A percentile compares a stretch with the other conserved stretches of the same genome.
Conservation (phyloP, 2,113 vertebrate species). For the Loxodonta africana region DNA sequence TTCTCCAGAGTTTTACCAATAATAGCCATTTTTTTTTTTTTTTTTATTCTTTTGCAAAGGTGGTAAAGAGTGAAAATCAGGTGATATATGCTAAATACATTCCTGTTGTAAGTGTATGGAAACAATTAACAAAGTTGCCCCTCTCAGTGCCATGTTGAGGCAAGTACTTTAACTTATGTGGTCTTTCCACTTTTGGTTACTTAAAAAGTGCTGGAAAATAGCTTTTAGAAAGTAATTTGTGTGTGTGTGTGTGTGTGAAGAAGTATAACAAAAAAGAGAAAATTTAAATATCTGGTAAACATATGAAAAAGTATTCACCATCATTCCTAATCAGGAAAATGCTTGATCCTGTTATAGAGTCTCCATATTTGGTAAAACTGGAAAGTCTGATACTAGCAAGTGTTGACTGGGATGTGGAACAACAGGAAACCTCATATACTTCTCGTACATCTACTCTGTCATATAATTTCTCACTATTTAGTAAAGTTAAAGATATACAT, state of each 20-base stretch:
- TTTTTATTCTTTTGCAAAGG: background rate
- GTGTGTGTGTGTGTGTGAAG: background rate
- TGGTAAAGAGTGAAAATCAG: background rate
- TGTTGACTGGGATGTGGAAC: background rate
- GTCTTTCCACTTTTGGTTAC: background rate
- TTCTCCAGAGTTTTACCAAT: background rate
- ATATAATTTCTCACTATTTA: background rate
- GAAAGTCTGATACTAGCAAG: background rate
- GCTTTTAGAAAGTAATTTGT: background rate
- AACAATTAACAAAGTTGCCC: background rate
- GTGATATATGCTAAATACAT: background rate
- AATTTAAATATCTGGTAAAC: background rate
- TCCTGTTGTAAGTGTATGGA: background rate
- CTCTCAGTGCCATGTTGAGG: background rate
- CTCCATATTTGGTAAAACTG: background rate
- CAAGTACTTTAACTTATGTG: background rate
- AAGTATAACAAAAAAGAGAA: background rate
- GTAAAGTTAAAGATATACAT: background rate
- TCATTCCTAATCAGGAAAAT: background rate
- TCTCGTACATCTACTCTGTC: background rate
- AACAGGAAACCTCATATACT: background rate
- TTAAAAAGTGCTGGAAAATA: background rate
- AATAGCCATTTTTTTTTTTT: background rate
- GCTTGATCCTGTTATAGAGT: background rate
- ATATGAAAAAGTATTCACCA: background rate